Base-by-base conservation (phyloP, 1,140 invertebrate genomes). In the Monochamus saltuarius region DNA sequence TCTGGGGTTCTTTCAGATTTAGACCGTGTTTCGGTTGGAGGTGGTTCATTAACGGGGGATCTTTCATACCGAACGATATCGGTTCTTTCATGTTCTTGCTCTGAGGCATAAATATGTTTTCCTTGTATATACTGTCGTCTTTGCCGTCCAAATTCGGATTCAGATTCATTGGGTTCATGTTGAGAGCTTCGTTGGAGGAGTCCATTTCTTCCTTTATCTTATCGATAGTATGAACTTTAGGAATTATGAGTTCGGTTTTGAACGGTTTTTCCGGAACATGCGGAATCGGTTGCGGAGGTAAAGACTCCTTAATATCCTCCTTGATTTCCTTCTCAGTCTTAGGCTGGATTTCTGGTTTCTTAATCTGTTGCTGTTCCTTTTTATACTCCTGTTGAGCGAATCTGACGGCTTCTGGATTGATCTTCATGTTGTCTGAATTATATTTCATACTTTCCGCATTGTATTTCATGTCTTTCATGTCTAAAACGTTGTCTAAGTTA, bases 161-260 rank as follows among this genome's bases (percentile, higher is more conserved):
- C n/a, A 51, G 11, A 51, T 11, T 51, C 22, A 51, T 36, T 7
- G 49, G 17, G 17, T 51, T 51, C 49, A 51, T 11, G 13, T 35
- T 45, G 9, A 45, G 11, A 9, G 22, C 53, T 0, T 78, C 76
- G 57, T 70, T 73, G 52, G 70, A 81, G 16, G 66, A 63, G 46
- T 75, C 74, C 14, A 82, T 73, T 73, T 84, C 82, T 64, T 84
- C 83, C 58, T 83, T 83, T 16, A 83, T 82, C 65, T 83, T 83
- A 43, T 83, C 81, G 72, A 82, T 78, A 3, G 78, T 76, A 40
- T 79, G 77, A 43, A 82, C 79, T 75, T 82, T 82, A 43, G 82
- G 82, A 64, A 83, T 82, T 65, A 82, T 82, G 56, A 83, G 75
- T 75, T 84, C 82, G 16, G 81, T 81, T 75, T 84, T 84, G 51